Percentiles rank a stretch among this genome's conserved stretches.
Conservation (phyloP, 2,888 invertebrate genomes). For the Tipula lateralis region DNA sequence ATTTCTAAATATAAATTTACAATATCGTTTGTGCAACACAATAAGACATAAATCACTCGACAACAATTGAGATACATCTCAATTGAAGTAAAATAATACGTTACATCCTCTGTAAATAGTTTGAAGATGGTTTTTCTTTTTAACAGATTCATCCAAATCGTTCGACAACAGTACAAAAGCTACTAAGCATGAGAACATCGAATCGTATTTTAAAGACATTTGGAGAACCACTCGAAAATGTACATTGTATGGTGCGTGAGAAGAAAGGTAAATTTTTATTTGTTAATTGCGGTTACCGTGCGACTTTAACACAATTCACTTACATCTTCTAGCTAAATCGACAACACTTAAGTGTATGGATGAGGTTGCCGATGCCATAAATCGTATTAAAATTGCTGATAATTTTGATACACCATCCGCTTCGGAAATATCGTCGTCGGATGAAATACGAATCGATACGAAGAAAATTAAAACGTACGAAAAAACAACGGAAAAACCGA, state of each 20-base stretch:
- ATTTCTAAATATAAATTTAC: not conserved
- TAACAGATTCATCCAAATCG: constrained; percentile 33
- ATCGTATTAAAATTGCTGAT: not conserved
- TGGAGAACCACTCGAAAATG: constrained; percentile 31
- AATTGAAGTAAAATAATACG: not conserved
- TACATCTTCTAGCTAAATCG: not conserved
- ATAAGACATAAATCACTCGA: not conserved
- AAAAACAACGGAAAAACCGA: not conserved
- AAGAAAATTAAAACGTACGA: not conserved
- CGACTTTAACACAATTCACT: not conserved
- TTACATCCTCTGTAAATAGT: not conserved
- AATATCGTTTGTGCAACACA: not conserved
- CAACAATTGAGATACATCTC: not conserved
- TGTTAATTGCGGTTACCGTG: not conserved
- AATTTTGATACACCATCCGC: not conserved
- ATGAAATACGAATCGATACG: not conserved
- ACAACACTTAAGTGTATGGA: not conserved
- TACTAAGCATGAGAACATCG: constrained; percentile 33
- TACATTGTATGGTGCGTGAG: not conserved
- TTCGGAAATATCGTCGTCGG: not conserved
- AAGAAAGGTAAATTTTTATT: not conserved
- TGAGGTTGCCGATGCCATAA: not conserved
- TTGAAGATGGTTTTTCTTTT: not conserved
- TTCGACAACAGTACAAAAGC: constrained; percentile 32
- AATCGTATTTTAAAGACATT: constrained; percentile 33